Percentiles rank a stretch among this genome's conserved stretches.
These are phyloP conservation scores for Cassiopea xamachana DNA, from an alignment of 30 jellyfish, hydroid and myxozoan species.

Conservation along the genomic window DNA sequence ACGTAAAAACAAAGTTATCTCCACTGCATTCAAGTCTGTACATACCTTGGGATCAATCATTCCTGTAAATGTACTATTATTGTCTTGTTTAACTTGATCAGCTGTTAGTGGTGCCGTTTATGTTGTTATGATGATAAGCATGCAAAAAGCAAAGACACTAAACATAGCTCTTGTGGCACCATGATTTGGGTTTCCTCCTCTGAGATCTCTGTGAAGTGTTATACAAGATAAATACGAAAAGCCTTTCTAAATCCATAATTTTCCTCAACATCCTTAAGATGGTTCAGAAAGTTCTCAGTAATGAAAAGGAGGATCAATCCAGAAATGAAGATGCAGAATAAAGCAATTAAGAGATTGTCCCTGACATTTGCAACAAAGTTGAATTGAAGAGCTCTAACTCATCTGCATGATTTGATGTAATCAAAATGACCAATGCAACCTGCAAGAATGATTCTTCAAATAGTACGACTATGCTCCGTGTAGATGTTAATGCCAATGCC, in stretches of 20 bases:
- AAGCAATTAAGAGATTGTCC: constrained; percentile 20
- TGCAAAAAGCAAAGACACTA: constrained; percentile 70
- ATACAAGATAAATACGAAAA: constrained; percentile 71
- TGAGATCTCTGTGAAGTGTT: constrained; percentile 80
- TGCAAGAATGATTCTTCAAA: constrained; percentile 55
- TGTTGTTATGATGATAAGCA: constrained; percentile 82
- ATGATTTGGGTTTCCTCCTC: constrained; percentile 75
- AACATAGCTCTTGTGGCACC: constrained; percentile 72
- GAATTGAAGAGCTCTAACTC: constrained; percentile 55
- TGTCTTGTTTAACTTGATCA: constrained; percentile 38
- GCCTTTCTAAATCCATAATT: constrained; percentile 42
- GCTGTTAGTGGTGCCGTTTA: constrained; percentile 89
- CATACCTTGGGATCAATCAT: constrained; percentile 68
- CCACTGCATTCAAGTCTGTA: no score
- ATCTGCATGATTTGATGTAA: background rate
- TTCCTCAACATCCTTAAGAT: background rate
- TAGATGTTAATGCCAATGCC: constrained; percentile 46
- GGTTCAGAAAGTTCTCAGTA: constrained; percentile 18
- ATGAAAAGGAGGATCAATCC: constrained; percentile 31
- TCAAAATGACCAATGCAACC: constrained; percentile 29
- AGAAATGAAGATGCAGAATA: background rate
- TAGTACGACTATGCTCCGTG: constrained; percentile 61
- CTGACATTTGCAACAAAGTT: constrained; percentile 40
- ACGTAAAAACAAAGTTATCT: no score
- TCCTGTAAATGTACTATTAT: constrained; percentile 43